These are phyloP conservation scores for Sterrhoptilus dennistouni DNA, from an alignment of 2,113 vertebrate genomes.

Conservation along the genomic window DNA sequence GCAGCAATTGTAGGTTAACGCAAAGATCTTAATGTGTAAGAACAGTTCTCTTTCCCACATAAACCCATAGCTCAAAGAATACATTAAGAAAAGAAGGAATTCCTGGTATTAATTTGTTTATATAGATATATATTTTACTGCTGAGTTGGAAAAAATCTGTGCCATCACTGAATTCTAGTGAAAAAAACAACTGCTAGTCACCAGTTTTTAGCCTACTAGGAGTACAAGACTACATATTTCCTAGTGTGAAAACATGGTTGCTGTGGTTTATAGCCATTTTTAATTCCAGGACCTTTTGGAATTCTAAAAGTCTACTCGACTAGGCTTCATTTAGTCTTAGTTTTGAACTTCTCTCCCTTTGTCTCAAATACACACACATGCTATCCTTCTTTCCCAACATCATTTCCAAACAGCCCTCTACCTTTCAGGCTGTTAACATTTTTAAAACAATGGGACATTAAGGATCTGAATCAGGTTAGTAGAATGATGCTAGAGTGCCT, in stretches of 20 bases:
- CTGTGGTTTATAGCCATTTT: not conserved
- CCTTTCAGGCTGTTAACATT: not conserved
- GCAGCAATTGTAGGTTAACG: not conserved
- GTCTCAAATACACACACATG: not conserved
- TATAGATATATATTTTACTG: not conserved
- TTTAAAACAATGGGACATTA: not conserved
- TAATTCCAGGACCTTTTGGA: not conserved
- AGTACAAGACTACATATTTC: not conserved
- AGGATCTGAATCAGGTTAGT: not conserved
- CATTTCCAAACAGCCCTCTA: not conserved
- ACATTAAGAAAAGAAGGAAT: not conserved
- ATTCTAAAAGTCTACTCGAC: not conserved
- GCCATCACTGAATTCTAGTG: not conserved
- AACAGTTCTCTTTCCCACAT: not conserved
- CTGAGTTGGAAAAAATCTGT: not conserved
- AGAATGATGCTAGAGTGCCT: not conserved
- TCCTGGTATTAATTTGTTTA: not conserved
- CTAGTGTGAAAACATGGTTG: not conserved
- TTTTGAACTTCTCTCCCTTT: not conserved
- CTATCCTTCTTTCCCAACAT: not conserved
- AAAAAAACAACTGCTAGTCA: not conserved
- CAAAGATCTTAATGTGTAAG: not conserved
- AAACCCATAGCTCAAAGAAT: not conserved
- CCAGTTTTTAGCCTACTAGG: not conserved
- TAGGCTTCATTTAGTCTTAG: not conserved